These are phyloP conservation scores for Neoascia interrupta DNA, from an alignment of 2,888 invertebrate species.

Conservation along the genomic window DNA sequence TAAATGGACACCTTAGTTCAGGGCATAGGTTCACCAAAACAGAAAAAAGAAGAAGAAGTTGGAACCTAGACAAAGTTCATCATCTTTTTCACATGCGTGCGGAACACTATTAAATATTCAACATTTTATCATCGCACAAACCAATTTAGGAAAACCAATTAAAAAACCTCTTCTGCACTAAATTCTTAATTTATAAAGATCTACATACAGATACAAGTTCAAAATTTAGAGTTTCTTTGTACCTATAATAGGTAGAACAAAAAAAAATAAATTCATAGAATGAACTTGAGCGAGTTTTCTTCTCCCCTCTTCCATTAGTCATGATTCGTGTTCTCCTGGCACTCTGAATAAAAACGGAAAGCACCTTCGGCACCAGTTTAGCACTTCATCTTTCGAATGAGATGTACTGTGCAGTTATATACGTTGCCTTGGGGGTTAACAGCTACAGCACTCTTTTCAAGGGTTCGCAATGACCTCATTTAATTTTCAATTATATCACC, in stretches of 20 bases:
- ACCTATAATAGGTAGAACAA: no score
- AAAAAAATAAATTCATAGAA: slow-evolving; percentile 19
- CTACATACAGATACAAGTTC: no score
- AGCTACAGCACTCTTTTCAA: slow-evolving; percentile 23
- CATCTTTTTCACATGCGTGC: no score
- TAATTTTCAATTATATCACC: slow-evolving; percentile 61
- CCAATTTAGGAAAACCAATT: slow-evolving; percentile 38
- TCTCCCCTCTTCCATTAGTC: slow-evolving; percentile 14
- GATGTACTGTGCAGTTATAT: slow-evolving; percentile 26
- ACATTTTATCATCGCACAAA: slow-evolving; percentile 10
- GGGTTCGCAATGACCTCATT: slow-evolving; percentile 43
- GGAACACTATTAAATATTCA: no score
- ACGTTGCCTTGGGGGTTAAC: slow-evolving; percentile 33
- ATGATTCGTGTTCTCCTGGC: background rate
- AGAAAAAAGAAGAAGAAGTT: no score
- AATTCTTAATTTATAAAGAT: no score
- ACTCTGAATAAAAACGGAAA: background rate
- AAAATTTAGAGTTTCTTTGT: no score
- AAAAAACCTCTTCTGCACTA: background rate
- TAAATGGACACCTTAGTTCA: no score
- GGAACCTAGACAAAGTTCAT: no score
- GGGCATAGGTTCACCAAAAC: no score
- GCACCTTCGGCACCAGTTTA: slow-evolving; percentile 1
- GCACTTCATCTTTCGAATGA: background rate
- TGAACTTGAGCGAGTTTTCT: slow-evolving; percentile 40